phyloP scores from a whole-genome alignment of 1,140 invertebrate genomes.

The Dinothrombium tinctorium region DNA sequence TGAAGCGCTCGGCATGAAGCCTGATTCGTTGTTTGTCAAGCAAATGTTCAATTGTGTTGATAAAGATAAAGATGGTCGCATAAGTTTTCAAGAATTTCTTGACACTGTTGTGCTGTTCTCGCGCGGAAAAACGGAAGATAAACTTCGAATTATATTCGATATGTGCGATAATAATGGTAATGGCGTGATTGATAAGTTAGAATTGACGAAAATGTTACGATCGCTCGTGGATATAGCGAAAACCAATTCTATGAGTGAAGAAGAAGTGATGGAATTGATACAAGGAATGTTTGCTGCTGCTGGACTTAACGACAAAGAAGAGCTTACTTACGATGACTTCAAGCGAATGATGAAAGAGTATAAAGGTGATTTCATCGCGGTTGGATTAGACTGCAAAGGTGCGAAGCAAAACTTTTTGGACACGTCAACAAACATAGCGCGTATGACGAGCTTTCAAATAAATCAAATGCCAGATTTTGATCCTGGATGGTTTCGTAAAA shows the following conservation, averaged over 20 bases:
- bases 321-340: constrained; percentile 81
- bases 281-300: constrained; percentile 83
- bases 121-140: constrained; percentile 66
- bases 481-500: constrained; percentile 41
- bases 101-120: constrained; percentile 65
- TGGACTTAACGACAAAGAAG: constrained; percentile 69
- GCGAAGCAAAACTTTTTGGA: constrained; percentile 85
- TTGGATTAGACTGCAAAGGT: constrained; percentile 75
- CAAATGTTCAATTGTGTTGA: constrained; percentile 99
- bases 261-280: constrained; percentile 65
- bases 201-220: constrained; percentile 74
- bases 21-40: constrained; percentile 85
- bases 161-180: constrained; percentile 96
- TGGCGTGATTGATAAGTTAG: constrained; percentile 79
- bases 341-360: constrained; percentile 91
- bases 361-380: constrained; percentile 84
- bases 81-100: constrained; percentile 93
- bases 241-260: constrained; percentile 27
- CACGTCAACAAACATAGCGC: constrained; percentile 73
- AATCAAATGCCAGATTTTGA: constrained; percentile 46
- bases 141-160: constrained; percentile 84
- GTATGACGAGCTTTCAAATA: constrained; percentile 79
- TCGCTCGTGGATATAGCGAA: constrained; percentile 84
- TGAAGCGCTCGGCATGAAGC: constrained; percentile 82
- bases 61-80: constrained; percentile 78